Evolutionary conservation across 1,140 invertebrate species (phyloP).

Genomic region (Diabrotica virgifera): DNA sequence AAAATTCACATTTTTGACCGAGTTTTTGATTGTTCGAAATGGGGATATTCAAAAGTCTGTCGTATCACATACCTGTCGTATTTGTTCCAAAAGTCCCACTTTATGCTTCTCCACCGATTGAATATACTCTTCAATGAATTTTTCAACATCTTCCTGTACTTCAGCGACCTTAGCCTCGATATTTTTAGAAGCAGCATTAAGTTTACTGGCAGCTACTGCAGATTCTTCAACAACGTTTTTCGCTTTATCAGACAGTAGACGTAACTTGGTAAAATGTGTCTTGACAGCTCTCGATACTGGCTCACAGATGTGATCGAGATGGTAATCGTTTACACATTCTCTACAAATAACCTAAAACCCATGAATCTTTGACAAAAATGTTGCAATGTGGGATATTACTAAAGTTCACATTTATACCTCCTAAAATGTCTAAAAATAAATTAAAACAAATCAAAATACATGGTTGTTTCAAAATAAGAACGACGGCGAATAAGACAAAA

Average conservation of each 20-base stretch:
- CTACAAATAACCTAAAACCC: slow-evolving; percentile 53
- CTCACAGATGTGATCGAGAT: slow-evolving; percentile 54
- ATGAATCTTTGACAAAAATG: not conserved
- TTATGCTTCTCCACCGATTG: slow-evolving; percentile 61
- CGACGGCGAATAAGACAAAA: too few species aligned
- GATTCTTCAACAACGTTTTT: slow-evolving; percentile 51
- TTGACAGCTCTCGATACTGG: slow-evolving; percentile 52
- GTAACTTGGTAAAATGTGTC: slow-evolving; percentile 49
- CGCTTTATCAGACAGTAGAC: slow-evolving; percentile 52
- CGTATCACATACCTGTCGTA: slow-evolving; percentile 22
- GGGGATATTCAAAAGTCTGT: too few species aligned
- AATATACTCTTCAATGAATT: slow-evolving; percentile 60
- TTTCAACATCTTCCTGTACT: slow-evolving; percentile 60
- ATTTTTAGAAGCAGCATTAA: slow-evolving; percentile 49
- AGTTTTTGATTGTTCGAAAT: too few species aligned
- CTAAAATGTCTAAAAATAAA: too few species aligned
- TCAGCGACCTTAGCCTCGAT: slow-evolving; percentile 52
- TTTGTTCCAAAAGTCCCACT: slow-evolving; percentile 52
- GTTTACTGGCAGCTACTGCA: slow-evolving; percentile 33
- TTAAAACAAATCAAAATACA: too few species aligned
- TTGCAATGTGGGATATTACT: too few species aligned
- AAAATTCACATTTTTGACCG: too few species aligned
- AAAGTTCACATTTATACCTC: not conserved
- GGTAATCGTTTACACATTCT: slow-evolving; percentile 53
- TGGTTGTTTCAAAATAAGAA: too few species aligned